Base-by-base conservation (phyloP, 2,888 invertebrate species). In the Tiliacea aurago region DNA sequence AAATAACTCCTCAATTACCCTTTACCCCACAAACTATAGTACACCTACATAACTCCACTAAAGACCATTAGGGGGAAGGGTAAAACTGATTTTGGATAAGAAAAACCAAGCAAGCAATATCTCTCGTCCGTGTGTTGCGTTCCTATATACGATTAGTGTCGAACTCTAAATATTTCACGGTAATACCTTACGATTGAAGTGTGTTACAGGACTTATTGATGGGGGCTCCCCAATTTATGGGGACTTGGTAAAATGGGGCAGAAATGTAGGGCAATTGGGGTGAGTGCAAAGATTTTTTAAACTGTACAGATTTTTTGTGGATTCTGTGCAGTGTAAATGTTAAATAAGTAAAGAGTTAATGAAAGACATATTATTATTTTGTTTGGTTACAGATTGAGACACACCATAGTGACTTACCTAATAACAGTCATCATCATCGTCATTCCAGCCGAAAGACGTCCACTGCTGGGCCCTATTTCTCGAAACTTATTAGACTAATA, bases 111-210 rank as follows among this genome's bases (percentile, higher is more conserved):
- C n/a, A 11, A 58, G 83, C 73, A 70, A 83, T 82, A 84, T 81
- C 67, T 85, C 47, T 55, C 28, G 84, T 59, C 37, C 84, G 82
- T 85, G 85, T 73, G 66, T 64, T 68, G 81, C 81, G 63, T 82
- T 70, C 67, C 23, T 72, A 84, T 11, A 67, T n/a, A 45, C 72
- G 81, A 86, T 85, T 86, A 86, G 77, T 84, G 74, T 74, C 82
- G 53, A 62, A 47, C 59, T 71, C 74, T 86, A 75, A 86, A 85
- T 85, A 85, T 86, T 85, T 82, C 85, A 86, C 76, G 49, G 45
- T 82, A 84, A 86, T 86, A 80, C 76, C 75, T 70, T 75, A 51
- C 66, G 82, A 85, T 85, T 84, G 85, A 85, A 80, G 80, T 65
- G 67, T 75, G 82, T 64, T 74, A 58, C 70, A 71, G 70, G 61